Base-by-base conservation (phyloP, 1,140 invertebrate species). In the Olivierus martensii region DNA sequence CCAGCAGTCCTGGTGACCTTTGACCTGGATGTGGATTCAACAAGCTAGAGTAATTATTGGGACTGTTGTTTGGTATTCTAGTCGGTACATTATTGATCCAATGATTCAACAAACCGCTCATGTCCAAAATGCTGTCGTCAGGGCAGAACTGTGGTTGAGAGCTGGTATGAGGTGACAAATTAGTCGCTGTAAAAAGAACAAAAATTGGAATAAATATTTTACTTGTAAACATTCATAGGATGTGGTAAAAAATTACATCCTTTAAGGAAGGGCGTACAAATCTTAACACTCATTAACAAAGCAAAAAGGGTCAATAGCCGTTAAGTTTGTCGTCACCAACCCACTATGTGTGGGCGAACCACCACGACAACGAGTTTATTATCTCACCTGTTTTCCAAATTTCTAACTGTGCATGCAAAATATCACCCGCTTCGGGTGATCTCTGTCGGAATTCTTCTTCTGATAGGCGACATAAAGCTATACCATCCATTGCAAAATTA, bases 371-470 rank as follows among this genome's bases (percentile, higher is more conserved):
- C 28, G 9, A 28, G 28, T 28, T 28, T 11, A 46, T 44, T 28
- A 9, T 28, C 62, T 75, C 73, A 60, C 86, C 83, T 50, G 80
- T 83, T 67, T 88, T 89, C 88, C 88, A 93, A 50, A 94, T 85
- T 67, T 93, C 89, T 61, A 95, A 67, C 63, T 92, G 85, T 36
- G 86, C 84, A 67, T 84, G 82, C 41, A 95, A 68, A 58, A 82
- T 84, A 64, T 83, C 82, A 6, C 89, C 89, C 59, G 81, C 80
- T 77, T 83, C 80, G 45, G 81, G 83, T 65, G 80, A 78, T 68
- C 83, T 77, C 57, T 79, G 79, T 55, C 79, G 79, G 66, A 94
- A 91, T 59, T 92, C 87, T 57, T 87, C 81, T 66, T 92, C 87
- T 10, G 79, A 80, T 39, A 93, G 73, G 17, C 77, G 73, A 38